Percentiles rank a stretch among this genome's conserved stretches.
Evolutionary conservation across 2,888 invertebrate genomes (phyloP).

Genomic region (Mesorhabditis spiculigera): DNA sequence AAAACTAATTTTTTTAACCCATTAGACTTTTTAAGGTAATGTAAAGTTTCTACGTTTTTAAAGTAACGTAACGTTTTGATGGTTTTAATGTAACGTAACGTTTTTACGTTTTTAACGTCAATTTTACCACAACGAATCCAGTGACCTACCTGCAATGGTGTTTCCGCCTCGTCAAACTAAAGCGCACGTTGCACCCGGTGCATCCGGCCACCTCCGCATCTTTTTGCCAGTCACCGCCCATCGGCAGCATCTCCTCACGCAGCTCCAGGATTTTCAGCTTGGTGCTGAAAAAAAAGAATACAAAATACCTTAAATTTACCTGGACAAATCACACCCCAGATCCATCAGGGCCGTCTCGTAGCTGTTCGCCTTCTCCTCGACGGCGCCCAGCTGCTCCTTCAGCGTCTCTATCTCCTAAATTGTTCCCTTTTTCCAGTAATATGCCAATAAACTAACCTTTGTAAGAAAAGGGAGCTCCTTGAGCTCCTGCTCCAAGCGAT

Average conservation of each 20-base stretch:
- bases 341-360: constrained; percentile 40
- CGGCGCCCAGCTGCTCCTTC: constrained; percentile 14
- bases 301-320: neutral
- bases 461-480: constrained; percentile 12
- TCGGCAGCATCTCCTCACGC: constrained; percentile 41
- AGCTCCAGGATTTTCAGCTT: constrained; percentile 40
- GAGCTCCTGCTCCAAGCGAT: neutral
- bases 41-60: no score
- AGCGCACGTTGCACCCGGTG: constrained; percentile 26
- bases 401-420: constrained; percentile 19
- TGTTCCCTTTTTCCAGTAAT: neutral
- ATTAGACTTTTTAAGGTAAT: no score
- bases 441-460: constrained; percentile 11
- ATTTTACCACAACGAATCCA: neutral
- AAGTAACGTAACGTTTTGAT: neutral
- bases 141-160: constrained; percentile 45
- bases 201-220: constrained; percentile 35
- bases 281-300: constrained; percentile 25
- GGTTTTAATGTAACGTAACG: neutral
- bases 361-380: constrained; percentile 24
- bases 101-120: neutral
- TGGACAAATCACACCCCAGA: constrained; percentile 33
- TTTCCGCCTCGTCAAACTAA: constrained; percentile 35
- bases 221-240: constrained; percentile 36
- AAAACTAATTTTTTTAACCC: no score